Percentiles rank a stretch among this genome's conserved stretches.
Conservation (phyloP, 2,888 invertebrate genomes). For the Yponomeuta sedellus region DNA sequence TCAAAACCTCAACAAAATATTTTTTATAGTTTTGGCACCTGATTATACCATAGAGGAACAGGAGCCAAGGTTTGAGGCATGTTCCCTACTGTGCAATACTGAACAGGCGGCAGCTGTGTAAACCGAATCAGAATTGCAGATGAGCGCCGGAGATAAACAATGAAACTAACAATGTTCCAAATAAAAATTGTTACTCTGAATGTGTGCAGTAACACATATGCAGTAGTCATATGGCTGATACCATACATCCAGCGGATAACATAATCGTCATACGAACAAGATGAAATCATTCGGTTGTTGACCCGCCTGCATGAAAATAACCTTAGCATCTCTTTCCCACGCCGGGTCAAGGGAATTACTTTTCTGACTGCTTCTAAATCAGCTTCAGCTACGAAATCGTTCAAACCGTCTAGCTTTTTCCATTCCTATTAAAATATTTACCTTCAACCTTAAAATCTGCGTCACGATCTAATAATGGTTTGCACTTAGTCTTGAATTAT, state of each 20-base stretch:
- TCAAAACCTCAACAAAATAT: no score
- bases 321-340: constrained; percentile 49
- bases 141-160: constrained; percentile 12
- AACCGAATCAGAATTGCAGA: constrained; percentile 29
- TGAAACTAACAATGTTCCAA: not conserved
- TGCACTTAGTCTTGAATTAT: not conserved
- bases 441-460: not conserved
- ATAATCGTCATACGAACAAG: not conserved
- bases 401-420: not conserved
- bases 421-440: not conserved
- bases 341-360: constrained; percentile 51
- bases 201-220: no score
- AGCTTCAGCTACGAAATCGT: constrained; percentile 7
- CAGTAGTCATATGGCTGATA: not conserved
- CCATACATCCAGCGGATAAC: not conserved
- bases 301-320: constrained; percentile 56
- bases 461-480: not conserved
- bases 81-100: constrained; percentile 27
- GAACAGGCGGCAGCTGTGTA: constrained; percentile 27
- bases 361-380: constrained; percentile 5
- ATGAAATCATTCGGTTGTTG: constrained; percentile 41
- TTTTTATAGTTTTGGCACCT: no score
- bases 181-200: not conserved
- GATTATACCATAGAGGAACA: no score
- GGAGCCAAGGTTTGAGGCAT: no score